These are phyloP conservation scores for Pteropus alecto DNA, from an alignment of 2,113 vertebrate genomes.

Conservation along the genomic window DNA sequence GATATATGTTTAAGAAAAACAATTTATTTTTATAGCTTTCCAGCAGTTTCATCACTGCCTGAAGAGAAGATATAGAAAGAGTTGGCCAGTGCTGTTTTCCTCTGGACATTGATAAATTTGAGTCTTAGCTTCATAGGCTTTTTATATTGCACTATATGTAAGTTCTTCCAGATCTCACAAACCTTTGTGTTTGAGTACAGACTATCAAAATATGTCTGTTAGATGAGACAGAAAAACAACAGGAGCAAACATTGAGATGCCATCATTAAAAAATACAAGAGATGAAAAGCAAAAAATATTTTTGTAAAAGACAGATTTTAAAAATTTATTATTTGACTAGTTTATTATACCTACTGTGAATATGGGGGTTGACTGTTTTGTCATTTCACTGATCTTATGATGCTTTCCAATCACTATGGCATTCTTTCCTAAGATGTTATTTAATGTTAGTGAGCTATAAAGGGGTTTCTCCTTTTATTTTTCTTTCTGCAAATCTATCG, in stretches of 20 bases:
- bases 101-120: not conserved
- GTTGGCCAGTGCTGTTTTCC: not conserved
- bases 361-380: not conserved
- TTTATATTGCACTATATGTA: not conserved
- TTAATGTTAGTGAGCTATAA: not conserved
- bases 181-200: not conserved
- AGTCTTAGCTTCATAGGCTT: not conserved
- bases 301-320: constrained; percentile 28
- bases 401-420: not conserved
- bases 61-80: not conserved
- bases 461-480: not conserved
- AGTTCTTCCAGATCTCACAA: not conserved
- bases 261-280: constrained; percentile 16
- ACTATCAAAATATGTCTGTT: not conserved
- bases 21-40: not conserved
- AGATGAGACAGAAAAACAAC: constrained; percentile 3
- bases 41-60: not conserved
- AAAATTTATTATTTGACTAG: constrained; percentile 9
- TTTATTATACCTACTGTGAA: not conserved
- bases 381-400: constrained; percentile 29
- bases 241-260: constrained; percentile 12
- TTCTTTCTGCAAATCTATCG: not conserved
- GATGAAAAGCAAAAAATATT: constrained; percentile 29
- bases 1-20: not conserved
- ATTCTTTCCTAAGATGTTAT: not conserved